A percentile compares a stretch with the other conserved stretches of the same genome.
Conservation (phyloP, 2,888 invertebrate genomes). For the Nemotelus pantherinus region DNA sequence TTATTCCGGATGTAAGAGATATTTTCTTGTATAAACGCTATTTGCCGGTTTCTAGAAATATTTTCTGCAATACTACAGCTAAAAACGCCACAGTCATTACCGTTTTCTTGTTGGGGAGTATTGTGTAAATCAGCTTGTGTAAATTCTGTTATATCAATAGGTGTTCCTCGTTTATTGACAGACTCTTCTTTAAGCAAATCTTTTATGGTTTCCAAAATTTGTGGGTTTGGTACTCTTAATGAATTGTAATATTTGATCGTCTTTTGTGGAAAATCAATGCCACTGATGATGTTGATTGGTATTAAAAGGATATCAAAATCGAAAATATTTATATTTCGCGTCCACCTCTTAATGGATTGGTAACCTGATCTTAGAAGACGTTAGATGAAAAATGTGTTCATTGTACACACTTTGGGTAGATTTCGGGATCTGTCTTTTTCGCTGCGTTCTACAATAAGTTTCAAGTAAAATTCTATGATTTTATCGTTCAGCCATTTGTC, state of each 20-base stretch:
- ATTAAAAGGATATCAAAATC: conserved; percentile 1
- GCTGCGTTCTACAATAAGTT: conserved; percentile 9
- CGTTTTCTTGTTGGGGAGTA: conserved; percentile 16
- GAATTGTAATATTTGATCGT: conserved; percentile 8
- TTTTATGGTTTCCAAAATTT: conserved; percentile 7
- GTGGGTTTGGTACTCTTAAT: conserved; percentile 10
- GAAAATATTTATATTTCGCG: conserved; percentile 11
- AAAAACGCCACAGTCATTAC: conserved; percentile 15
- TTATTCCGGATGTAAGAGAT: conserved; percentile 8
- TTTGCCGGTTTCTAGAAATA: conserved; percentile 3
- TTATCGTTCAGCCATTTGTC: conserved; percentile 11
- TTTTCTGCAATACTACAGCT: conserved; percentile 9
- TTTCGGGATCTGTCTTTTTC: conserved; percentile 16
- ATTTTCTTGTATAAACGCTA: conserved; percentile 20
- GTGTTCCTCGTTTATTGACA: conserved; percentile 19
- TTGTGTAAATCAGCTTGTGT: neutral
- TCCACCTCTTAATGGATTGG: conserved; percentile 7
- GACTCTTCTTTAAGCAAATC: conserved; percentile 14
- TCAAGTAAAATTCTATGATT: conserved; percentile 25
- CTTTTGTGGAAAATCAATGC: conserved; percentile 7
- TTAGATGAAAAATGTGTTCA: conserved; percentile 5
- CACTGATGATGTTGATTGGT: conserved; percentile 8
- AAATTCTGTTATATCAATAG: conserved; percentile 1
- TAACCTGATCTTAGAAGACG: conserved; percentile 22
- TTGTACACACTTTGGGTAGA: conserved; percentile 6